A percentile compares a stretch with the other conserved stretches of the same genome.
Conservation (phyloP, 1,140 invertebrate genomes). For the Asobara japonica region DNA sequence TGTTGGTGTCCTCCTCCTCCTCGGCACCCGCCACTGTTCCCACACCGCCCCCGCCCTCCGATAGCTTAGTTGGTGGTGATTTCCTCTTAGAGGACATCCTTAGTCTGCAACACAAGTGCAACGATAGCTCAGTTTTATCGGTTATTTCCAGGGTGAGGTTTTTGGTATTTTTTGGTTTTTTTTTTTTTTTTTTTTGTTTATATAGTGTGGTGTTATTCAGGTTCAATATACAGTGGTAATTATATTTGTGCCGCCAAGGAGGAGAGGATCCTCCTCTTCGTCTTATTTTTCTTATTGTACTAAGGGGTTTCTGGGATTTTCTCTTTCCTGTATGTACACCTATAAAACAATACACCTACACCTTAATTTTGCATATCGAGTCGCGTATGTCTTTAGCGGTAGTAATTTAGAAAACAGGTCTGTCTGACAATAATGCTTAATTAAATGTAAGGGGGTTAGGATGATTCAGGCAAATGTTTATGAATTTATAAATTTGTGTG, state of each 20-base stretch:
- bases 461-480: too few relatives aligned
- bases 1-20: conserved; percentile 68
- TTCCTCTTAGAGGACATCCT: conserved; percentile 95
- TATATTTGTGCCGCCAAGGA: neutral
- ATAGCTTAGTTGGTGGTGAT: conserved; percentile 89
- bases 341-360: too few relatives aligned
- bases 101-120: conserved; percentile 71
- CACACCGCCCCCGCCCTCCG: conserved; percentile 76
- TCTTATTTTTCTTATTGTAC: neutral
- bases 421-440: too few relatives aligned
- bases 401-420: too few relatives aligned
- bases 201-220: neutral
- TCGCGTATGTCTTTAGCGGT: too few relatives aligned
- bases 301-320: neutral
- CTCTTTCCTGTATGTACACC: neutral
- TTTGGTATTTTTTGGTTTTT: conserved; percentile 31
- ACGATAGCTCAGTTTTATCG: conserved; percentile 37
- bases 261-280: neutral
- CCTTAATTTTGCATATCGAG: too few relatives aligned
- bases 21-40: conserved; percentile 70
- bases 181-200: conserved; percentile 25
- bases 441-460: too few relatives aligned
- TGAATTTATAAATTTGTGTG: too few relatives aligned
- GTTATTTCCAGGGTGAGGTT: too few relatives aligned
- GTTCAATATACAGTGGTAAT: conserved; percentile 18